A percentile compares a stretch with the other conserved stretches of the same genome.
phyloP scores from a whole-genome alignment of 2,888 invertebrate genomes.

The Drosophila merina region DNA sequence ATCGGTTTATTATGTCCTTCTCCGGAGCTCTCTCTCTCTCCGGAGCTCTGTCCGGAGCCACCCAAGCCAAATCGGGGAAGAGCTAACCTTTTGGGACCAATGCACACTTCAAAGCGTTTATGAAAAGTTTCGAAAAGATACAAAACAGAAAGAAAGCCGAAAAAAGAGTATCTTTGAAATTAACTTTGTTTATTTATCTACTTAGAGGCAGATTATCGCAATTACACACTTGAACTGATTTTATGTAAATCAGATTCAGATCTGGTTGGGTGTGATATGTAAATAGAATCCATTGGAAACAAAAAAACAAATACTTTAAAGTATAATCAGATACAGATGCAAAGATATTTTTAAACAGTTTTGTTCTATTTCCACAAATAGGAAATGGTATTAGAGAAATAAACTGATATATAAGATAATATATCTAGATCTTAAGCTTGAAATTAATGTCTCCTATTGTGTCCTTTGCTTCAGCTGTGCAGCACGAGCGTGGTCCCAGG shows the following conservation, averaged over 20 bases:
- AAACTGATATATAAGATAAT: background rate
- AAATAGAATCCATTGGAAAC: background rate
- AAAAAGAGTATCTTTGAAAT: slow-evolving; percentile 72
- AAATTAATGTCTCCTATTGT: background rate
- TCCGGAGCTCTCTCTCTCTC: slow-evolving; percentile 8
- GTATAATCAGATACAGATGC: background rate
- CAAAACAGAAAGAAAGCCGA: background rate
- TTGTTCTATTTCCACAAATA: background rate
- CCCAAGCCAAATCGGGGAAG: slow-evolving; percentile 13
- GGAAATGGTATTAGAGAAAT: too few species aligned
- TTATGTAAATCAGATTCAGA: slow-evolving; percentile 56
- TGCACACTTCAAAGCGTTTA: slow-evolving; percentile 61
- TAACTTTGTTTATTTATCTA: slow-evolving; percentile 83
- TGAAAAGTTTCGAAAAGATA: slow-evolving; percentile 4
- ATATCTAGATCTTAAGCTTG: background rate
- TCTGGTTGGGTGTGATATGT: slow-evolving; percentile 2
- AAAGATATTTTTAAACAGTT: background rate
- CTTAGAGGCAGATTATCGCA: slow-evolving; percentile 83
- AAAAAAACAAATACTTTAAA: background rate
- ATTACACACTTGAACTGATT: slow-evolving; percentile 82
- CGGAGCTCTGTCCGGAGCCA: background rate
- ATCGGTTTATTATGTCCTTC: slow-evolving; percentile 71
- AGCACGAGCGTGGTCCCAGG: slow-evolving; percentile 97
- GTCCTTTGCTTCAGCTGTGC: slow-evolving; percentile 91
- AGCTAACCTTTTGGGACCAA: slow-evolving; percentile 26